A percentile compares a stretch with the other conserved stretches of the same genome.
Evolutionary conservation across 2,888 invertebrate species (phyloP).

Genomic region (Callinectes sapidus): DNA sequence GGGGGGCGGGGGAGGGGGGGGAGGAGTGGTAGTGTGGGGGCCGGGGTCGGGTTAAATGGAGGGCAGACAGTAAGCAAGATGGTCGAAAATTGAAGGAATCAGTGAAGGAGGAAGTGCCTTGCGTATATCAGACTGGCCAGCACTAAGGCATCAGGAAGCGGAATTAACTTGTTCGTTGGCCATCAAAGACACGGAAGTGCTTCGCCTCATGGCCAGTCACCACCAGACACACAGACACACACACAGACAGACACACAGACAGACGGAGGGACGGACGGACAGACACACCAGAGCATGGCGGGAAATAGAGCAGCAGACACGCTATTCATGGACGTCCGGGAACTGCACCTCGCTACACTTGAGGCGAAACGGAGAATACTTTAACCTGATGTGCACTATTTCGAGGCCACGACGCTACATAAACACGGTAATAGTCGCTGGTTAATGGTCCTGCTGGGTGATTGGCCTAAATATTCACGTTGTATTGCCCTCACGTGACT

Average conservation of each 20-base stretch:
- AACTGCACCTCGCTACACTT: background rate
- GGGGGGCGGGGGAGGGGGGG: too few species aligned
- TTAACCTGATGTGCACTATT: too few species aligned
- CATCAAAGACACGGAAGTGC: background rate
- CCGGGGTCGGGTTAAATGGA: too few species aligned
- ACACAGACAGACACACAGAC: background rate
- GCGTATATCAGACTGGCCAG: background rate
- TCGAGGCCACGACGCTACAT: too few species aligned
- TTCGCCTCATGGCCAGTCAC: background rate
- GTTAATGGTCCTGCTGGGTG: too few species aligned
- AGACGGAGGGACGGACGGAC: background rate
- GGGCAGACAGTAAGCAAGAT: too few species aligned
- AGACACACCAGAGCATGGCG: background rate
- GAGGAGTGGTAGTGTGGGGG: too few species aligned
- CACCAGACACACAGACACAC: background rate
- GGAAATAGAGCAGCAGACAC: background rate
- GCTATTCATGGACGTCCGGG: background rate
- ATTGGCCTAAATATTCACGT: too few species aligned
- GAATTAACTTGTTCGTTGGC: background rate
- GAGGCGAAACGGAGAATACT: background rate
- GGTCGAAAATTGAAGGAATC: too few species aligned
- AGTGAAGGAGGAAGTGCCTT: background rate
- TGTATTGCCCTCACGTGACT: too few species aligned
- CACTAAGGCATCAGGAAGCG: background rate
- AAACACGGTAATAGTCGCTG: too few species aligned